Evolutionary conservation across 2,888 invertebrate genomes (phyloP), one percentile per base, ranked within the genome.

Genomic region (Drosophila kambysellisi): DNA sequence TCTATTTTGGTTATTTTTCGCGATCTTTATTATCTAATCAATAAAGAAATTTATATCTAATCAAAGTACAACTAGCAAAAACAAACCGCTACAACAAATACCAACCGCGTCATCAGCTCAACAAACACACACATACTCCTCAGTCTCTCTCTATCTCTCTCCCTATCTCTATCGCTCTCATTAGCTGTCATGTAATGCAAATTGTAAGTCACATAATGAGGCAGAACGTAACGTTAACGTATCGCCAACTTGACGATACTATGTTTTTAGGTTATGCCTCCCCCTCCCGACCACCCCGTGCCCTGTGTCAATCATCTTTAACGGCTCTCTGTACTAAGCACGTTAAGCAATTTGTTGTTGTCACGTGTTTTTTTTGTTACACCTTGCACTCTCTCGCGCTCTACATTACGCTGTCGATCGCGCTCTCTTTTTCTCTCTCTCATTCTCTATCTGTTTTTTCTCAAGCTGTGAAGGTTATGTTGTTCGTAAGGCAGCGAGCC

Each of bases 1-100:
- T 50, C n/a, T 54, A 25, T 43, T 41, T 52, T 46, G 35, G 20
- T 48, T 43, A 29, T 68, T 53, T 66, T 60, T 50, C 29, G 57
- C 62, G 54, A 53, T 62, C 54, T 57, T 76, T 91, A 46, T 91
- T 90, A 90, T 90, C 90, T 90, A 90, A 90, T 90, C 90, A 90
- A 90, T 90, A 85, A 82, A 83, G 81, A 87, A 87, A 87, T 90
- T 82, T 89, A 89, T 89, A 89, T 89, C 89, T 91, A 89, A 89
- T 89, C 89, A 90, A 86, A 70, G 75, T 75, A 75, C 76, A 77
- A 63, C 71, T 70, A 63, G 39, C 60, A 30, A 66, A 63, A 71
- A 57, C 62, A 64, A 73, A 76, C 52, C 50, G 43, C 59, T 71
- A 63, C 52, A 66, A 77, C 62, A 66, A 58, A 68, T 68, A 52